phyloP scores from a whole-genome alignment of 1,140 invertebrate species.

The Phymastichus coffea region DNA sequence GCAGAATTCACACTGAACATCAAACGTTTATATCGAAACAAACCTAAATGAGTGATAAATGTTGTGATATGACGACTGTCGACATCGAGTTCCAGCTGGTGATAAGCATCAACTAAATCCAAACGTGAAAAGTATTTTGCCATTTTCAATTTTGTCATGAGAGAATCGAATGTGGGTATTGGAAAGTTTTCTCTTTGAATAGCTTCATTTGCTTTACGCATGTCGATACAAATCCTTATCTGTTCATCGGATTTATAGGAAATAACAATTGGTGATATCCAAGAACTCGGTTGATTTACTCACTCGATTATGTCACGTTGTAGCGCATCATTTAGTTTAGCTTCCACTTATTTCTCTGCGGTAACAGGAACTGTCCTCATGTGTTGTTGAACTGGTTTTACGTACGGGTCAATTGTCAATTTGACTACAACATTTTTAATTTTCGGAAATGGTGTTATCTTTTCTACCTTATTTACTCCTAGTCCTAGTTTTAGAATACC shows the following conservation, averaged over 20 bases:
- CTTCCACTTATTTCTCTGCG: slow-evolving; percentile 16
- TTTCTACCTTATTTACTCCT: not conserved
- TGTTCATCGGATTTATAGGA: slow-evolving; percentile 32
- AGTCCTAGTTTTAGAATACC: not conserved
- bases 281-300: no score
- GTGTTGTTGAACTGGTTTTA: slow-evolving; percentile 35
- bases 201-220: no score
- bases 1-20: slow-evolving; percentile 31
- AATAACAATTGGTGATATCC: slow-evolving; percentile 35
- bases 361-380: slow-evolving; percentile 30
- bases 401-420: not conserved
- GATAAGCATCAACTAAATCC: slow-evolving; percentile 37
- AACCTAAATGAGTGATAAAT: slow-evolving; percentile 35
- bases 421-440: not conserved
- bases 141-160: slow-evolving; percentile 32
- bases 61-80: slow-evolving; percentile 28
- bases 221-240: slow-evolving; percentile 38
- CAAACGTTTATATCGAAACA: slow-evolving; percentile 36
- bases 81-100: slow-evolving; percentile 38
- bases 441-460: not conserved
- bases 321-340: not conserved
- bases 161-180: slow-evolving; percentile 34
- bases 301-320: not conserved
- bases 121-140: slow-evolving; percentile 36
- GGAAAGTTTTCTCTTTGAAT: slow-evolving; percentile 38